Base-by-base conservation (phyloP, 2,888 invertebrate genomes). In the Troglohyphantes excavatus region DNA sequence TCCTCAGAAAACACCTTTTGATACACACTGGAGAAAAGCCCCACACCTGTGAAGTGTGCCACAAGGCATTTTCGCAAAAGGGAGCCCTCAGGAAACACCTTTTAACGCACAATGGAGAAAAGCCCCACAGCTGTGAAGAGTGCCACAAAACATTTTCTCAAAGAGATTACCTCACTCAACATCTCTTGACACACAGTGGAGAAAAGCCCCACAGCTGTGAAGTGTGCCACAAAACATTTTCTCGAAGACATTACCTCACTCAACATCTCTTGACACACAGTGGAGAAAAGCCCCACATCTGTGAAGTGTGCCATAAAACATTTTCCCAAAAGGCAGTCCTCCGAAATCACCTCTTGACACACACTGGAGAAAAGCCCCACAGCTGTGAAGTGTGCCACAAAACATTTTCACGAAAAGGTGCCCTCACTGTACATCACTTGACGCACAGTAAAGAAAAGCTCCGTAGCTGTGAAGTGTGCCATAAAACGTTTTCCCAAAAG, bases 11-110 rank as follows among this genome's bases (percentile, higher is more conserved):
- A 94, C 98, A 98, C 94, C 96, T 97, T 93, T 94, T 98, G 88
- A 99, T 99, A 0, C 99, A 99, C 94, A 98, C 97, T 93, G 97
- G 97, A 0, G 98, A 98, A 93, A 99, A 99, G 93, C 98, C 98
- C 0, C 99, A 97, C 95, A 98, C 98, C 93, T 99, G 99, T 94
- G 95, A 95, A 91, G 96, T 98, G 83, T 98, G 98, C 94, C 96
- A 96, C 93, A 98, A 97, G 93, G 46, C 61, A 23, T 85, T 85
- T 53, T 29, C 65, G 11, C 97, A 98, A 94, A 95, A 98, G 91
- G 99, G 99, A 95, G 99, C 99, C 93, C 95, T 99, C 17, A 98
- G 98, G 94, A 98, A 98, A 94, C 98, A 98, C 94, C 96, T 97
- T 93, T 94, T 98, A 89, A 99, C 99, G 0, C 99, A 99, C 94